These are phyloP conservation scores for Campodea augens DNA, from an alignment of 1,140 invertebrate species.

Conservation along the genomic window DNA sequence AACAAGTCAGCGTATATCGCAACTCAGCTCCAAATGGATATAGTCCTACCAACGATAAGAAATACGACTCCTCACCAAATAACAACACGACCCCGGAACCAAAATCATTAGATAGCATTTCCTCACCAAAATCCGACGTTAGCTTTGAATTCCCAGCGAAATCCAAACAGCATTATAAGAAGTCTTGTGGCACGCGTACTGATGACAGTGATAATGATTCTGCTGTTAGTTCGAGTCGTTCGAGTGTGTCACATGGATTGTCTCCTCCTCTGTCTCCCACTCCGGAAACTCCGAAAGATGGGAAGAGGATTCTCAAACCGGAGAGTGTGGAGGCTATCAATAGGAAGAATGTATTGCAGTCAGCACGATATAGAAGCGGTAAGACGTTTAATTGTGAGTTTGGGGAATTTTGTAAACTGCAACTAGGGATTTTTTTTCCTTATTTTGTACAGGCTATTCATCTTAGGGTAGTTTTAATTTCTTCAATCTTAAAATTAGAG, in stretches of 20 bases:
- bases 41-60: constrained; percentile 28
- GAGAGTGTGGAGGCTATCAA: constrained; percentile 62
- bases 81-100: constrained; percentile 1
- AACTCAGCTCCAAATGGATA: constrained; percentile 11
- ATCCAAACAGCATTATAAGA: constrained; percentile 5
- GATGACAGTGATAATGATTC: constrained; percentile 72
- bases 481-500: too few relatives aligned
- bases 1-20: constrained; percentile 37
- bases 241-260: constrained; percentile 43
- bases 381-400: too few relatives aligned
- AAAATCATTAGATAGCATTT: constrained; percentile 5
- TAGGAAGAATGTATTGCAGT: constrained; percentile 68
- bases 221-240: constrained; percentile 55
- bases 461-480: too few relatives aligned
- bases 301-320: constrained; percentile 43
- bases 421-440: too few relatives aligned
- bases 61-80: constrained; percentile 36
- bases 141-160: constrained; percentile 3
- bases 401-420: too few relatives aligned
- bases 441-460: too few relatives aligned
- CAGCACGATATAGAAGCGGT: constrained; percentile 60
- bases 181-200: constrained; percentile 9
- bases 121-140: constrained; percentile 7
- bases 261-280: constrained; percentile 37
- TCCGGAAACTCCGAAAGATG: constrained; percentile 21